These are phyloP conservation scores for Remorina albescens DNA, from an alignment of 2,797 vertebrate species.

Conservation along the genomic window DNA sequence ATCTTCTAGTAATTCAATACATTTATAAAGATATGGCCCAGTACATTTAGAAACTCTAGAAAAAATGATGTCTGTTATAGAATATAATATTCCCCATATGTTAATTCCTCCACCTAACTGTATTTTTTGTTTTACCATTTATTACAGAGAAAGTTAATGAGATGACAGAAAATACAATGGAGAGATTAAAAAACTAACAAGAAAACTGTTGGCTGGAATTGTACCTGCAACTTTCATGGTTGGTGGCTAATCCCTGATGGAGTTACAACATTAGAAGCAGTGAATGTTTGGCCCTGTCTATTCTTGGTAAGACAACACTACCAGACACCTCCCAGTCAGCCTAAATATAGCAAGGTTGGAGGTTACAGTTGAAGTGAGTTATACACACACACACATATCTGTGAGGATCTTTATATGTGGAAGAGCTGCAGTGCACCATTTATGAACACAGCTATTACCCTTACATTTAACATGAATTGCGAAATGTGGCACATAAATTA, in stretches of 20 bases:
- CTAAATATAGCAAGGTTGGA: neutral
- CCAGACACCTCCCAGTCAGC: neutral
- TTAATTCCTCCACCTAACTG: neutral
- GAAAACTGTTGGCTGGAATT: no score
- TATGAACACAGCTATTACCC: no score
- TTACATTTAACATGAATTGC: conserved; percentile 51
- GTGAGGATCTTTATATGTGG: neutral
- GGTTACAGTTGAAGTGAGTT: neutral
- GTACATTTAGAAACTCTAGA: neutral
- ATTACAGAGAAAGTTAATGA: neutral
- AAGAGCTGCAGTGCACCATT: conserved; percentile 15
- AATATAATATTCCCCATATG: neutral
- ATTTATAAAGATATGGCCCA: neutral
- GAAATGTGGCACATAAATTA: conserved; percentile 37
- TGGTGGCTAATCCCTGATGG: neutral
- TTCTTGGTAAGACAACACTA: neutral
- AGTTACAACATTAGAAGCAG: neutral
- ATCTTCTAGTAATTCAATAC: neutral
- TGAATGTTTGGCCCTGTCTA: neutral
- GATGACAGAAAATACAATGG: neutral
- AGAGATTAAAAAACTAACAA: no score
- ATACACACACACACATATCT: no score
- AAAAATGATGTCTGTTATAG: neutral
- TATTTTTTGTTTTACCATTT: neutral
- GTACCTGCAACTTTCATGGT: neutral